Conservation (phyloP, 1,140 invertebrate species). For the Eueides isabella region DNA sequence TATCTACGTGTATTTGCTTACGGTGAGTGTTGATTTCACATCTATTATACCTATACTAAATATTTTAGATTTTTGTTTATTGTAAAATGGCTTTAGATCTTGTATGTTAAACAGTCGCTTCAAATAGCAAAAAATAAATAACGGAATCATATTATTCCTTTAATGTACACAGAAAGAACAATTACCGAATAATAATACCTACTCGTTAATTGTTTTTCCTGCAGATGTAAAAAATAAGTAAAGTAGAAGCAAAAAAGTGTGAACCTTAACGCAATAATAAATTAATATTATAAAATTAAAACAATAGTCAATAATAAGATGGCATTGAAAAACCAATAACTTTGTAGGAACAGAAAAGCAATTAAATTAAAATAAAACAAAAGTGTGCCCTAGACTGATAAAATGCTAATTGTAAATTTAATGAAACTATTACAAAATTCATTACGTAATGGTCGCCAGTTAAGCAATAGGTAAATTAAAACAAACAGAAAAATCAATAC, state of each 20-base stretch:
- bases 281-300: not conserved
- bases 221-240: no score
- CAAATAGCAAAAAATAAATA: not conserved
- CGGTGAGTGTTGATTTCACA: no score
- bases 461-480: slow-evolving; percentile 28
- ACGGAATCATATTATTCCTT: no score
- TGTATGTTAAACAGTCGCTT: not conserved
- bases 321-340: not conserved
- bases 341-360: slow-evolving; percentile 3
- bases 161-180: not conserved
- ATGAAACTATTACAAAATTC: not conserved
- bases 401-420: not conserved
- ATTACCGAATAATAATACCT: not conserved
- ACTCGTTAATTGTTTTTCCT: no score
- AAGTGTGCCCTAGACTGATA: not conserved
- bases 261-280: no score
- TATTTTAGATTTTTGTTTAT: no score
- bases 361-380: slow-evolving; percentile 12
- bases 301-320: not conserved
- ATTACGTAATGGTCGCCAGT: slow-evolving; percentile 28
- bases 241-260: no score
- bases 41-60: no score
- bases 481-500: slow-evolving; percentile 68
- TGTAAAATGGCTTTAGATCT: no score
- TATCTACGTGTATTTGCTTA: not conserved